Conservation (phyloP, 2,113 vertebrate species). For the Scolopax mira region DNA sequence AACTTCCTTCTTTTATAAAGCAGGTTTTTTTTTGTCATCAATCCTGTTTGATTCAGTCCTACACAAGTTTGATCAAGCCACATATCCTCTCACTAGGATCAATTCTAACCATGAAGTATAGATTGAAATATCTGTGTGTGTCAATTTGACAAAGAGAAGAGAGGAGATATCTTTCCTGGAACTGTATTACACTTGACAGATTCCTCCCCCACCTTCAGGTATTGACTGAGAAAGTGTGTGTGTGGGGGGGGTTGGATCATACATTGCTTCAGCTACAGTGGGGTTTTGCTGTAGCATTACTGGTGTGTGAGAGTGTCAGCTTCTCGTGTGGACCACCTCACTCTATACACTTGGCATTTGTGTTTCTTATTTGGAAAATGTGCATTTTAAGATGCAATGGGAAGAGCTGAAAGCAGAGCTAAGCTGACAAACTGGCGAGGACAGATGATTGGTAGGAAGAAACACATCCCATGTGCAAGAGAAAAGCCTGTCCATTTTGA, state of each 20-base stretch:
- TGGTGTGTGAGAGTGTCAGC: neutral
- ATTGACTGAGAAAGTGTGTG: neutral
- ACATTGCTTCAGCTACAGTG: neutral
- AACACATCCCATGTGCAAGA: neutral
- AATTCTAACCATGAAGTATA: constrained; percentile 44
- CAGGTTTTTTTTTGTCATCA: constrained; percentile 18
- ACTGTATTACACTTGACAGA: constrained; percentile 33
- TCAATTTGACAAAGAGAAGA: constrained; percentile 52
- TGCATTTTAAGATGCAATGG: neutral
- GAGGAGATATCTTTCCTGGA: constrained; percentile 35
- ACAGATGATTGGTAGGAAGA: neutral
- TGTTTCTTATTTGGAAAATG: neutral
- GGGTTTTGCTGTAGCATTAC: neutral
- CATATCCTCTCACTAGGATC: constrained; percentile 48
- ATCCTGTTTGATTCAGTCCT: constrained; percentile 34
- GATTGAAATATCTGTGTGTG: constrained; percentile 51
- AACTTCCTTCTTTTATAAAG: constrained; percentile 13
- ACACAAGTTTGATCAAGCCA: constrained; percentile 41
- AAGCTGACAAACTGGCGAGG: neutral
- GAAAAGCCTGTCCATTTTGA: neutral
- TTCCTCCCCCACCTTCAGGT: neutral
- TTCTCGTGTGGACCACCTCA: neutral
- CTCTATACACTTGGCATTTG: neutral
- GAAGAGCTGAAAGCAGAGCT: neutral
- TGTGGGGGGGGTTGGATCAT: neutral